These are phyloP conservation scores for Cylloceria caligata DNA, from an alignment of 2,888 invertebrate species.

Conservation along the genomic window DNA sequence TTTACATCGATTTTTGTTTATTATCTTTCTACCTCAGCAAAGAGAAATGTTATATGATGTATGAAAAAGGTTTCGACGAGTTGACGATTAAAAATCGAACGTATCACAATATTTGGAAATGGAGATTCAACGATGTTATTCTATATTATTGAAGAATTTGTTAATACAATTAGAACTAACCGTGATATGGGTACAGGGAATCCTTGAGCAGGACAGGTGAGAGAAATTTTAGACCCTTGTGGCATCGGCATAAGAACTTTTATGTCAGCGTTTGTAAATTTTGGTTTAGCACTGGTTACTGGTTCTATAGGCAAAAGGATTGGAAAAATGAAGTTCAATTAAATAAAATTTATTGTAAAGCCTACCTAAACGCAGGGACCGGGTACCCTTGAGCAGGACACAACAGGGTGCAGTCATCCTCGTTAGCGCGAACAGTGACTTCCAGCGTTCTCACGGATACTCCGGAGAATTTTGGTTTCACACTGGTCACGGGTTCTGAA, in stretches of 20 bases:
- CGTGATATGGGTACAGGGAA: slow-evolving; percentile 85
- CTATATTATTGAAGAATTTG: not conserved
- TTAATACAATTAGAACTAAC: slow-evolving; percentile 72
- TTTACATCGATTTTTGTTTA: no score
- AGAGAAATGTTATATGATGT: no score
- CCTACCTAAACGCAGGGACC: slow-evolving; percentile 84
- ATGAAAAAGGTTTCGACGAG: no score
- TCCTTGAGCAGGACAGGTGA: slow-evolving; percentile 87
- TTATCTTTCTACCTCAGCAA: no score
- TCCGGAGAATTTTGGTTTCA: slow-evolving; percentile 87
- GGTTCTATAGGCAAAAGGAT: slow-evolving; percentile 86
- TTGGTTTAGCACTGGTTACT: slow-evolving; percentile 90
- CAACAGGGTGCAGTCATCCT: slow-evolving; percentile 84
- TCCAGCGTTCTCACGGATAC: slow-evolving; percentile 79
- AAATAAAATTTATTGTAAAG: slow-evolving; percentile 43
- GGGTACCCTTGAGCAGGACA: slow-evolving; percentile 87
- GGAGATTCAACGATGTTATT: not conserved
- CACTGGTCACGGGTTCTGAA: slow-evolving; percentile 90
- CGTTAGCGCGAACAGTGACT: slow-evolving; percentile 78
- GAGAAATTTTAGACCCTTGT: slow-evolving; percentile 80
- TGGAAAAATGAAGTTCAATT: slow-evolving; percentile 6
- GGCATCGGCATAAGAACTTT: slow-evolving; percentile 81
- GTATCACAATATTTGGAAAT: not conserved
- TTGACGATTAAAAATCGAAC: not conserved
- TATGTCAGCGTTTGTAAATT: slow-evolving; percentile 81